phyloP scores from a whole-genome alignment of 2,797 vertebrate genomes.

The Limnodromus scolopaceus region DNA sequence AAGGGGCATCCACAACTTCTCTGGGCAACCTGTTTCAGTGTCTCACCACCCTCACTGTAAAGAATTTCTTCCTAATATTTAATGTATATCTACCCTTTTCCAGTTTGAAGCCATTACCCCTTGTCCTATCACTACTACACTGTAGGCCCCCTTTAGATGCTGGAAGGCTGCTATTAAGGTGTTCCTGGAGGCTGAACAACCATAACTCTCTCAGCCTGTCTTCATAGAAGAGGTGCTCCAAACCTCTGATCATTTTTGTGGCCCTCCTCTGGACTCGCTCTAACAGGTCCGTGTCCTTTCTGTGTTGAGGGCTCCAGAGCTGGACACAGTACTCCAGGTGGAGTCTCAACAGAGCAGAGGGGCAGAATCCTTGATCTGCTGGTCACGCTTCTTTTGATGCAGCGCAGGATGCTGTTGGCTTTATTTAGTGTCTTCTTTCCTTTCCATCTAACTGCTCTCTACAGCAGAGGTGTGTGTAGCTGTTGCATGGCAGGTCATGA shows the following conservation, averaged over 20 bases:
- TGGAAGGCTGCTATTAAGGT: neutral
- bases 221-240: neutral
- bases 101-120: neutral
- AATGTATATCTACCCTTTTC: neutral
- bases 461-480: neutral
- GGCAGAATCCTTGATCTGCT: neutral
- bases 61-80: neutral
- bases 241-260: neutral
- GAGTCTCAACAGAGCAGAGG: neutral
- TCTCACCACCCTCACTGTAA: neutral
- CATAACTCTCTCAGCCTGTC: neutral
- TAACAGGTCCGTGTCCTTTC: neutral
- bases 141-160: neutral
- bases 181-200: neutral
- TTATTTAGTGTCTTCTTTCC: neutral
- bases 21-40: neutral
- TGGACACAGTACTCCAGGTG: neutral
- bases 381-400: neutral
- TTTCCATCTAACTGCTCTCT: neutral
- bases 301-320: neutral
- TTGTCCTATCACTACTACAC: neutral
- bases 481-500: neutral
- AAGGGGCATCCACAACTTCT: neutral
- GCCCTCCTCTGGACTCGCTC: neutral
- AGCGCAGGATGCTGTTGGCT: neutral